phyloP scores from a whole-genome alignment of 2,797 vertebrate genomes.

The Phaenicophaeus curvirostris region DNA sequence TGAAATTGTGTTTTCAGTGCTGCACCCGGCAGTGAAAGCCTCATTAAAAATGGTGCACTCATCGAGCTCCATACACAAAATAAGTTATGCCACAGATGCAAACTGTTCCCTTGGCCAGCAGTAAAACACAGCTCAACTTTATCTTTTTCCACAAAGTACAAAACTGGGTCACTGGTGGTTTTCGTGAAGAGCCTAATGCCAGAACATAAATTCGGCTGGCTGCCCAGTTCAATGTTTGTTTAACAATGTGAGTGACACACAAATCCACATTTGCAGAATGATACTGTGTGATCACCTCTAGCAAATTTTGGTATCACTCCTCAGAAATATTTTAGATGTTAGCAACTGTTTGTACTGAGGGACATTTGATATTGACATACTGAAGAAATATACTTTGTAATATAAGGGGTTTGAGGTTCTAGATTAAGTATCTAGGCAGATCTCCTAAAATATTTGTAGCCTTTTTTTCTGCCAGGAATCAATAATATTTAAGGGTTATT shows the following conservation, averaged over 20 bases:
- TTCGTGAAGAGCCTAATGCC: neutral
- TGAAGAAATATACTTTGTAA: neutral
- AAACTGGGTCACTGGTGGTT: neutral
- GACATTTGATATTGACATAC: neutral
- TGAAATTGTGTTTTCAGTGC: slow-evolving; percentile 16
- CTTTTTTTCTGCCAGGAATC: neutral
- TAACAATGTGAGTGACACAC: slow-evolving; percentile 23
- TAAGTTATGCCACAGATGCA: neutral
- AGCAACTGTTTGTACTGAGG: neutral
- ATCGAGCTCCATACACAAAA: neutral
- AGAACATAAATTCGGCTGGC: slow-evolving; percentile 1
- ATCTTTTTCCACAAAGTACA: neutral
- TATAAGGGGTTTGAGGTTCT: neutral
- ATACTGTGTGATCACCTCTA: neutral
- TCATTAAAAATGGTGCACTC: slow-evolving; percentile 42
- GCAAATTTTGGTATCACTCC: neutral
- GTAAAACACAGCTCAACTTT: slow-evolving; percentile 20
- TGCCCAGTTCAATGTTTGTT: slow-evolving; percentile 16
- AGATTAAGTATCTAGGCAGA: neutral
- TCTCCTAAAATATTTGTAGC: neutral
- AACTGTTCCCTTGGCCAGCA: neutral
- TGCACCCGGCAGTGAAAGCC: slow-evolving; percentile 33
- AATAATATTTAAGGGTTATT: slow-evolving; percentile 1
- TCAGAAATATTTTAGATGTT: neutral
- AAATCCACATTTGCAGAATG: slow-evolving; percentile 27